Conservation (phyloP, 1,140 invertebrate genomes). For the Aphelinus atriplicis region DNA sequence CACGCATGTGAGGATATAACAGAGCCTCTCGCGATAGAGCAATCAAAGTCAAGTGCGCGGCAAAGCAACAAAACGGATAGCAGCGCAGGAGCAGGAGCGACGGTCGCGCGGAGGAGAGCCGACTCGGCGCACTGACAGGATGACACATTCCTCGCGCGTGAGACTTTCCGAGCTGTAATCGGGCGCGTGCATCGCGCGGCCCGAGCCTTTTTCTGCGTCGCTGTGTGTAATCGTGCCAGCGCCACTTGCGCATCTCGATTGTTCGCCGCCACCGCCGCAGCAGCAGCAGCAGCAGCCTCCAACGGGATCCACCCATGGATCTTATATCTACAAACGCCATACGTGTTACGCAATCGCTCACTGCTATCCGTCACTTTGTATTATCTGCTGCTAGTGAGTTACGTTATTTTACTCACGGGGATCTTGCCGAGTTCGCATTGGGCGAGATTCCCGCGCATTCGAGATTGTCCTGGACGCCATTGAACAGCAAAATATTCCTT, state of each 20-base stretch:
- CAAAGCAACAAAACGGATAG: too few species aligned
- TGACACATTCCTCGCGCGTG: conserved; percentile 63
- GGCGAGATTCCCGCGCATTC: too few species aligned
- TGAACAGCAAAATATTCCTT: too few species aligned
- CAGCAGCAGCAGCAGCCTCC: conserved; percentile 12
- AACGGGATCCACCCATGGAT: too few species aligned
- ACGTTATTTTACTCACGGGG: too few species aligned
- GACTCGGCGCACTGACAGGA: conserved; percentile 61
- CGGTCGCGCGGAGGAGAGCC: conserved; percentile 46
- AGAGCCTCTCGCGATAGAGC: conserved; percentile 1
- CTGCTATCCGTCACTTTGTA: background rate
- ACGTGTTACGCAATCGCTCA: conserved; percentile 14
- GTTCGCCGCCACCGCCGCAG: conserved; percentile 9
- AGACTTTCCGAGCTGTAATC: conserved; percentile 57
- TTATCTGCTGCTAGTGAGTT: too few species aligned
- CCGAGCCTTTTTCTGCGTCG: conserved; percentile 45
- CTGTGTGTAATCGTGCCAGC: conserved; percentile 57
- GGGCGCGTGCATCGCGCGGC: conserved; percentile 38
- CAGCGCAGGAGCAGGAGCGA: conserved; percentile 45
- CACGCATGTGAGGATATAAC: too few species aligned
- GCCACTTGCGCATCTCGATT: conserved; percentile 56
- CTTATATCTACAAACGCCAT: background rate
- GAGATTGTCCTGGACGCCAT: too few species aligned
- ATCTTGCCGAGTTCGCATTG: too few species aligned
- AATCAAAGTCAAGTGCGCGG: background rate